These are phyloP conservation scores for Corythaixoides concolor DNA, from an alignment of 2,113 vertebrate species.

Conservation along the genomic window DNA sequence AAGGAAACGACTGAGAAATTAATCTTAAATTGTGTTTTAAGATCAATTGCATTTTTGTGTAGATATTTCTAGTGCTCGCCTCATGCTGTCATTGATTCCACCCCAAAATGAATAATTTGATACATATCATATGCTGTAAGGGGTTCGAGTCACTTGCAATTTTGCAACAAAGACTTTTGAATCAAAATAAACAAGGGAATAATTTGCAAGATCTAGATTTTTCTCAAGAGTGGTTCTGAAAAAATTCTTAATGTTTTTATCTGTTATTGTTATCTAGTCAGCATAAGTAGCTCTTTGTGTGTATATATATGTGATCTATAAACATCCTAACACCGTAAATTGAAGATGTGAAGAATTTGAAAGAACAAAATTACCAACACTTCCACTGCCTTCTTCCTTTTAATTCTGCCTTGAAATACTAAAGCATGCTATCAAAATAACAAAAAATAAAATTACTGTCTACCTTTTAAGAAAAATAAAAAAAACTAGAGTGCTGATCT, in stretches of 20 bases:
- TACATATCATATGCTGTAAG: accelerated
- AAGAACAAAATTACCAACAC: background rate
- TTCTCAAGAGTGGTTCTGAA: background rate
- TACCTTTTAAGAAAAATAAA: background rate
- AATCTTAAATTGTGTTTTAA: background rate
- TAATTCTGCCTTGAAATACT: background rate
- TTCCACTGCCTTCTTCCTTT: background rate
- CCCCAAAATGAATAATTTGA: background rate
- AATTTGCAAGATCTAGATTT: background rate
- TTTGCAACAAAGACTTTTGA: background rate
- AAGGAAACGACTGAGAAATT: background rate
- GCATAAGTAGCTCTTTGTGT: background rate
- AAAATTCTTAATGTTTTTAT: background rate
- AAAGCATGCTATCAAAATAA: background rate
- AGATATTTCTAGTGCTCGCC: background rate
- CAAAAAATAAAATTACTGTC: background rate
- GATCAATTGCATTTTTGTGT: background rate
- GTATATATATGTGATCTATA: background rate
- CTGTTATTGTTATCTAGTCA: background rate
- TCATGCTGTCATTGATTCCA: background rate
- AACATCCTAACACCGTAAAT: background rate
- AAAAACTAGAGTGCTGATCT: background rate
- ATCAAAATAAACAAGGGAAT: background rate
- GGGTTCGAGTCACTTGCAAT: background rate
- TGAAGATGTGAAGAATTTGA: background rate